Evolutionary conservation across 2,888 invertebrate species (phyloP).

Genomic region (Argyresthia goedartella): DNA sequence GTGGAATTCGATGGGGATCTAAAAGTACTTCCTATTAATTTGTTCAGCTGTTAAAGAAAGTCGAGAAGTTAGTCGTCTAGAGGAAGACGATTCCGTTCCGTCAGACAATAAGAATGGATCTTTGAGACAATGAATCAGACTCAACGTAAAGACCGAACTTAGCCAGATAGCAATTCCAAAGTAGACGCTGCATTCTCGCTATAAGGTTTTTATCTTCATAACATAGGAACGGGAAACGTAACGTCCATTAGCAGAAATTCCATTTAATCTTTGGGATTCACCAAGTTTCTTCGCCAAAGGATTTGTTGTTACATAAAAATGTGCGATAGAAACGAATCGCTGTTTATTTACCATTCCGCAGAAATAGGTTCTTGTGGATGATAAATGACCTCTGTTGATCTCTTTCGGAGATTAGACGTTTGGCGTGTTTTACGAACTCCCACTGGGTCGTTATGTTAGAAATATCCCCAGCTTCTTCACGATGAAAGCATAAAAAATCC

Average conservation of each 20-base stretch:
- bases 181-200: neutral
- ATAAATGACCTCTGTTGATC: constrained; percentile 31
- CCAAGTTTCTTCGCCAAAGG: neutral
- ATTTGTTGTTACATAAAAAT: neutral
- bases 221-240: neutral
- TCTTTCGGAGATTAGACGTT: constrained; percentile 16
- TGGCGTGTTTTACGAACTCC: constrained; percentile 10
- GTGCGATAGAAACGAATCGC: neutral
- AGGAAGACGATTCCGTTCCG: neutral
- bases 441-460: neutral
- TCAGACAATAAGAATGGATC: neutral
- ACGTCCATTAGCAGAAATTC: neutral
- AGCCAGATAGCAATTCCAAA: neutral
- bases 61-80: neutral
- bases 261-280: neutral
- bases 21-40: constrained; percentile 1
- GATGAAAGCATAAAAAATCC: neutral
- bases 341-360: constrained; percentile 2
- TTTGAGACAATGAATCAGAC: neutral
- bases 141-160: constrained; percentile 1
- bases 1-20: neutral
- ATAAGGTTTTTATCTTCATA: neutral
- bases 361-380: constrained; percentile 24
- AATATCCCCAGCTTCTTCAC: neutral
- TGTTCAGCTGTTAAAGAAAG: neutral